Percentiles rank a stretch among this genome's conserved stretches.
Conservation (phyloP, 2,113 vertebrate genomes). For the Semnornis frantzii region DNA sequence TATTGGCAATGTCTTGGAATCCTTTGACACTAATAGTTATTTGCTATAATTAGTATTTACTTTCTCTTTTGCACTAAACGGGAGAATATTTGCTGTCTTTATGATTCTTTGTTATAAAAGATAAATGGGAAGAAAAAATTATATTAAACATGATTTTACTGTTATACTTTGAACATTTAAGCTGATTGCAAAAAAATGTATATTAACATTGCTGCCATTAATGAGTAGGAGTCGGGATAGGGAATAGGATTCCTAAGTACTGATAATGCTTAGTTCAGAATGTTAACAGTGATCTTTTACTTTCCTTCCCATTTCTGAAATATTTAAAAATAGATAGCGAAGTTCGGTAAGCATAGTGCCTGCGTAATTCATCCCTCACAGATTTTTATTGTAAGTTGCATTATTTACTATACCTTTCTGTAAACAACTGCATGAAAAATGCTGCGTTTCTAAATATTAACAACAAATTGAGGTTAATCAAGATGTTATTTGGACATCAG, state of each 20-base stretch:
- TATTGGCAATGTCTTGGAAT: constrained; percentile 59
- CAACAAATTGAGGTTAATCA: neutral
- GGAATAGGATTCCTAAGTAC: neutral
- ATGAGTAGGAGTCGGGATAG: neutral
- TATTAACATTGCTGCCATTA: neutral
- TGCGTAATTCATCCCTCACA: neutral
- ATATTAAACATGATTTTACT: neutral
- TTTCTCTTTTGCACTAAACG: constrained; percentile 45
- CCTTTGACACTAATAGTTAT: constrained; percentile 58
- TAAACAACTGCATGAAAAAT: neutral
- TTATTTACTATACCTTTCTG: neutral
- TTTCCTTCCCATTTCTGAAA: neutral
- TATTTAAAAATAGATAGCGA: neutral
- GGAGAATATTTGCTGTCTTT: neutral
- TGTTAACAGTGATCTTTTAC: neutral
- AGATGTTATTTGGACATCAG: neutral
- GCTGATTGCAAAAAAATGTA: neutral
- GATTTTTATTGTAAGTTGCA: neutral
- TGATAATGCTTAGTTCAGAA: neutral
- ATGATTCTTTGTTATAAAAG: neutral
- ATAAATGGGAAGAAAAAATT: neutral
- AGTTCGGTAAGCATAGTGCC: neutral
- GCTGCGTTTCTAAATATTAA: neutral
- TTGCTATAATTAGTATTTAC: constrained; percentile 70
- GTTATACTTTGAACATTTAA: neutral